Base-by-base conservation (phyloP, 1,140 invertebrate species). In the Nasonia vitripennis region DNA sequence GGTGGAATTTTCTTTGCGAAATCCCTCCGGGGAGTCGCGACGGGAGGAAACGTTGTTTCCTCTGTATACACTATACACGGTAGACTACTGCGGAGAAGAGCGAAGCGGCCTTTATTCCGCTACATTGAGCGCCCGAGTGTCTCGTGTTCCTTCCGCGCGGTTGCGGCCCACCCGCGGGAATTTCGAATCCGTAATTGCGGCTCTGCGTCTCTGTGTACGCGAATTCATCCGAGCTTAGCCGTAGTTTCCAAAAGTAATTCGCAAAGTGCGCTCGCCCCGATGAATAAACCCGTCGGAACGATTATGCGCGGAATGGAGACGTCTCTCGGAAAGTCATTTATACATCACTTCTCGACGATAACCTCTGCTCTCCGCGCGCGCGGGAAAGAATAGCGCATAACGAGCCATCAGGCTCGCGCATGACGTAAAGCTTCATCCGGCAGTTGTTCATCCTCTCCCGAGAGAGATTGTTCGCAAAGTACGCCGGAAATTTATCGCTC, bases 21-120 rank as follows among this genome's bases (percentile, higher is more conserved):
- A 86, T 86, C 86, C 87, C 87, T 84, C 48, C 73, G 83, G 88
- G 85, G 86, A 86, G 86, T 45, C 81, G 74, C 83, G 10, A 14
- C 68, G 68, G 68, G 12, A 27, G 68, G 73, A 74, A 74, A 14
- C 31, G 27, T 41, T 37, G 31, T 37, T 62, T 17, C 20, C 5
- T 20, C 1, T 4, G 10, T 45, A 45, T 45, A 45, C n/a, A 14
- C 73, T 41, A 45, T 34, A 71, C 17, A 34, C 10, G 7, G 7
- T 27, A 27, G 27, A 27, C 27, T 27, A 34, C 11, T 14, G 27
- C 14, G 14, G n/a, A 48, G 20, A 45, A 78, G 78, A 62, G 78
- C 41, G 41, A 73, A 80, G 48, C 78, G 77, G 71, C 73, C 81
- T 81, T 84, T 81, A 80, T 85, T 87, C 87, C 79, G 73, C 55